Evolutionary conservation across 2,888 invertebrate species (phyloP), one percentile per base, ranked within the genome.

Genomic region (Elmis aenea): DNA sequence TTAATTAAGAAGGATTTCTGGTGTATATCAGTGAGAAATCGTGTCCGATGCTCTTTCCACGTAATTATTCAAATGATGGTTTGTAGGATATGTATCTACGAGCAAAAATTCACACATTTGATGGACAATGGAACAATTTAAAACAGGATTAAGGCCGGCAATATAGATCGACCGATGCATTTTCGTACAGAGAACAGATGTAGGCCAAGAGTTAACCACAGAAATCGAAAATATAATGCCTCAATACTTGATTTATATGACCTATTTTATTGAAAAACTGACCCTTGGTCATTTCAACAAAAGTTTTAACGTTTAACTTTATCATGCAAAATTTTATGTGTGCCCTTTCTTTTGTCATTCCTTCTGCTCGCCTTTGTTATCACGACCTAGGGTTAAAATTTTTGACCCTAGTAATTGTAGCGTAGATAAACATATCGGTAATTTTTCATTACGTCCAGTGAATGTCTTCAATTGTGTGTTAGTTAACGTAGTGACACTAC

Each of bases 181-280:
- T 57, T 46, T 46, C 44, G 45, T 57, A 57, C 58, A 57, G n/a
- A 59, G 63, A 63, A 64, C 66, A 67, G 67, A 67, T 67, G 67
- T 64, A 65, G 67, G 67, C 59, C 64, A 66, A 63, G 61, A 64
- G 67, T 62, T 64, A 64, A 66, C 67, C 67, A 44, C 60, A 59
- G 43, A 46, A 54, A 56, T 52, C 53, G 41, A 48, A 55, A 51
- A 40, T 30, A 49, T 61, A 61, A 65, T 64, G 55, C 52, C 52
- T 50, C 59, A 48, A 61, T 62, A 56, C 61, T 59, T 67, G 67
- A 67, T 67, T 67, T 67, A 67, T 67, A 52, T 54, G 58, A 58
- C 53, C 57, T 55, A 52, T 61, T 58, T 58, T 58, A 59, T 59
- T 54, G 57, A 57, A 60, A 49, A 55, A 58, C 45, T 56, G 56